Evolutionary conservation across 2,888 invertebrate genomes (phyloP), one percentile per base, ranked within the genome.

Genomic region (Lepidocyrtinus sp.): DNA sequence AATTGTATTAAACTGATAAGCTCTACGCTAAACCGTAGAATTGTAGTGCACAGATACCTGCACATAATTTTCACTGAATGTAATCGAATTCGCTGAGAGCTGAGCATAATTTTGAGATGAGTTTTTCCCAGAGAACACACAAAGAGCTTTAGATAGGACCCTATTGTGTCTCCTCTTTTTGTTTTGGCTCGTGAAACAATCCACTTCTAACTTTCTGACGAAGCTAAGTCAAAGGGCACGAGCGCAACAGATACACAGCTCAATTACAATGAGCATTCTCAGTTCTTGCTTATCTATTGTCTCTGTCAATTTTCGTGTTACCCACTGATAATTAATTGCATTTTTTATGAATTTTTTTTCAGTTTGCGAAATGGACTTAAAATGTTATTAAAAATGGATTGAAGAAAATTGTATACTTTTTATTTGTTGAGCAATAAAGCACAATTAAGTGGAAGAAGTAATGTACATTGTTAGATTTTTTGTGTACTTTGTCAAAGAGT

Each of bases 261-360:
- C 15, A 50, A 50, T 50, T 50, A 36, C 12, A 12, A 36, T 36
- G 36, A 12, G 36, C 5, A 36, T 36, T 36, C 36, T 36, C 36
- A 36, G 24, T 68, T 19, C 15, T 19, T 19, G 69, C 50, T 70
- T 69, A 70, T 70, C 69, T 65, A 74, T 79, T 79, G 65, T 75
- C 72, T 75, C 79, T 79, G 74, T 70, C 74, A 75, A 75, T 75
- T 79, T 75, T 74, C 70, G 64, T 75, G 70, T 75, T 79, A 70
- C 65, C 64, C 70, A 70, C 70, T 75, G 64, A 70, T 79, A 70
- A 79, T 79, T 79, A 79, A 74, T 69, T 65, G 70, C 64, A 27
- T 50, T 70, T 79, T 73, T 79, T 79, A 79, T 25, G 69, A 79
- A 74, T 78, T 63, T 70, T 70, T 27, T 67, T 21, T 45, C 22